Base-by-base conservation (phyloP, 1,140 invertebrate genomes). In the Metaphire vulgaris region DNA sequence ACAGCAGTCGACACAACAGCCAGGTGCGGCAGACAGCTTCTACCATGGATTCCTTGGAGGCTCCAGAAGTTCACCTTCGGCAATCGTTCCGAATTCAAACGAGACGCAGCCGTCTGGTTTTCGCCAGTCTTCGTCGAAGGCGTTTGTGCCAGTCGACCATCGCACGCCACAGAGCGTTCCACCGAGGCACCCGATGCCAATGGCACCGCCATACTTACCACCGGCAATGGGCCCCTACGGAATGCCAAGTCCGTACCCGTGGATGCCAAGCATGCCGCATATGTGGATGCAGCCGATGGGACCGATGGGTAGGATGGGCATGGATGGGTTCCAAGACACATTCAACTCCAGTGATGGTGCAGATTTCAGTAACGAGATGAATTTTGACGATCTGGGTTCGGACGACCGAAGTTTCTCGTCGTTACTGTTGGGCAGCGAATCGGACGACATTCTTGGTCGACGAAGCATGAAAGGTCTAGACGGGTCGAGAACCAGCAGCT, bases 321-420 rank as follows among this genome's bases (percentile, higher is more conserved):
- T 33, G 33, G 12, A 14, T 26, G 28, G 0, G 72, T 29, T 73
- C 56, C 56, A 14, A 41, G 34, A 34, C 72, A 28, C 72, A 34
- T 31, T 29, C 6, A 28, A 2, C 12, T 2, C 21, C 21, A 56
- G 12, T 31, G 72, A 73, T n/a, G 21, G 72, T 21, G 56, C 72
- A 30, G 41, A 21, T 26, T 73, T 14, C 33, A 21, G 26, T 26
- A 34, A 1, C 33, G 32, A 28, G 72, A 64, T 28, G 33, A 34
- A 15, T 41, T 73, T 14, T 31, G 33, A 26, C 31, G 72, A 64
- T 41, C 34, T 73, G 21, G 32, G 12, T 16, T 73, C 34, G 15
- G 72, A 73, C 12, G 72, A 73, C 28, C 72, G 72, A 1, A 73
- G 72, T n/a, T 73, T 73, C 41, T 73, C 72, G 28, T 73, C 72